Evolutionary conservation across 2,113 vertebrate genomes (phyloP), one percentile per base, ranked within the genome.

Genomic region (Lampris megalopsis): DNA sequence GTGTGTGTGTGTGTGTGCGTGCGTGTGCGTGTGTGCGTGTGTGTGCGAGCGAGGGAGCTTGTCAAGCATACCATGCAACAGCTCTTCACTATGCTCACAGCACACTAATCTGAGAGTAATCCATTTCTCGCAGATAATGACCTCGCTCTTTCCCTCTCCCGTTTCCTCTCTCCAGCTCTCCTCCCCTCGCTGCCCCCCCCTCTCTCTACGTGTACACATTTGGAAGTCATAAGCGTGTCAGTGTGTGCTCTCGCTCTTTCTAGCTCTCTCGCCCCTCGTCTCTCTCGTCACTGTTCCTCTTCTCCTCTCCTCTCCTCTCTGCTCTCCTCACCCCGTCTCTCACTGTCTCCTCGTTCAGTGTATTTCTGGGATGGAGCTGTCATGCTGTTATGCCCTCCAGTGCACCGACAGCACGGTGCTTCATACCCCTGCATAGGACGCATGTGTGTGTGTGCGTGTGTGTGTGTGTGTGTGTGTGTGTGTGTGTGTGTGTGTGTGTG

Each of bases 41-140:
- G 71, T 58, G 76, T 36, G 71, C 9, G 45, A 3, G 63, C 13
- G 75, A 8, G 71, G 24, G 75, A 79, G 76, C 59, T 79, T 88
- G 86, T 71, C 63, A 72, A 87, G 86, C 73, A 52, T 75, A 68
- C 71, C 35, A 62, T 66, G 85, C 81, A 78, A 53, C 76, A 67
- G 81, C 69, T 77, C 90, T 83, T 82, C 84, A 77, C 86, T 77
- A 84, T 71, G 79, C 88, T 86, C 86, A 24, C 24, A 83, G 84
- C 88, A 89, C 89, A 92, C 90, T 93, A 92, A 94, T 94, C 92
- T 92, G 77, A 90, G 86, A 88, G 92, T 92, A 92, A 94, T 94
- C 92, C 91, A 92, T 94, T 92, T 92, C 90, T 92, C 71, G 67
- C 81, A 90, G 85, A 92, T 94, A 93, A 93, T 91, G 89, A 92